phyloP scores from a whole-genome alignment of 2,888 invertebrate genomes.

The Neoitamus cyanurus region DNA sequence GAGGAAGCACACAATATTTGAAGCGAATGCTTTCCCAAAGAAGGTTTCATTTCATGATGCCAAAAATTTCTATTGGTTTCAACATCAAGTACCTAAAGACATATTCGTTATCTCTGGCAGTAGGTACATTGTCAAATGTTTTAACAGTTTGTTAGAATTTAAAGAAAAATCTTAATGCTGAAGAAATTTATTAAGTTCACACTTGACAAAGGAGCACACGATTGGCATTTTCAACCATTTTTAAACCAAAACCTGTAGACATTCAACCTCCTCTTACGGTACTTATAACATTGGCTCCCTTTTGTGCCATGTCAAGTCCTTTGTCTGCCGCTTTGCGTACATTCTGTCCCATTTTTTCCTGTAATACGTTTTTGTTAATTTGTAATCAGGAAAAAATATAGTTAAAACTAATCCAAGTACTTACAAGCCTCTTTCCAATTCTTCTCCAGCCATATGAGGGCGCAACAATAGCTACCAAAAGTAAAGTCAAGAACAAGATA shows the following conservation, averaged over 20 bases:
- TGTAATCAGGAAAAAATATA: not conserved
- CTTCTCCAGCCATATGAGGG: not conserved
- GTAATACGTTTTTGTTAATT: not conserved
- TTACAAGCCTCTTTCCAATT: slow-evolving; percentile 23
- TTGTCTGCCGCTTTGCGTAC: not conserved
- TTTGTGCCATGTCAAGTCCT: slow-evolving; percentile 2
- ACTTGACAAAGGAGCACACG: not conserved
- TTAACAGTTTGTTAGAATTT: not conserved
- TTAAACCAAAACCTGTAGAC: not conserved
- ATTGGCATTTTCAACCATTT: not conserved
- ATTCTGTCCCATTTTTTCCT: slow-evolving; percentile 36
- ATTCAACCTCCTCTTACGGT: slow-evolving; percentile 19
- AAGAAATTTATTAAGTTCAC: not conserved
- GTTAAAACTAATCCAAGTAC: not conserved
- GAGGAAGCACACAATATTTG: too few species aligned
- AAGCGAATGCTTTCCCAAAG: too few species aligned
- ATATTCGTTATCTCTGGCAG: too few species aligned
- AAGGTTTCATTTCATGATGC: too few species aligned
- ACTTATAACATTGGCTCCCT: slow-evolving; percentile 12
- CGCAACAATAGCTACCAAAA: not conserved
- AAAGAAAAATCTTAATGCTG: not conserved
- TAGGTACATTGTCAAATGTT: too few species aligned
- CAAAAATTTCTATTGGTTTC: too few species aligned
- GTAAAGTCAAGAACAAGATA: not conserved
- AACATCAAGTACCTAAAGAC: too few species aligned